phyloP scores from a whole-genome alignment of 2,797 vertebrate genomes.

The Phoebastria nigripes region DNA sequence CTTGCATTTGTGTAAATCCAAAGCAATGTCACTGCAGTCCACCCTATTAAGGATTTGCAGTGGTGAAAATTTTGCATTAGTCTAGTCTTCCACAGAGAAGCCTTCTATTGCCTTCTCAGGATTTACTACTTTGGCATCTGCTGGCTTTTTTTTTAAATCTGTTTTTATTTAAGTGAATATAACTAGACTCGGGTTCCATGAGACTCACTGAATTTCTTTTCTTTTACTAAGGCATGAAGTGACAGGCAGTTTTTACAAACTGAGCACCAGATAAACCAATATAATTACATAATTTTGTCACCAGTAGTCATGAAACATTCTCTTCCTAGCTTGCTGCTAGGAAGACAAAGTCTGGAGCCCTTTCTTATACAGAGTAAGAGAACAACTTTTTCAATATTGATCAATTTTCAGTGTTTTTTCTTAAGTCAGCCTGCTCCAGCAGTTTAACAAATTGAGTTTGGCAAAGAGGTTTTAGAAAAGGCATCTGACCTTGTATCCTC shows the following conservation, averaged over 20 bases:
- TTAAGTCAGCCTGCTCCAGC: background rate
- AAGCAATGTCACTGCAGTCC: background rate
- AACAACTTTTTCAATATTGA: background rate
- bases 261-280: background rate
- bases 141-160: background rate
- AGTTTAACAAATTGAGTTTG: background rate
- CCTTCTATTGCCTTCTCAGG: background rate
- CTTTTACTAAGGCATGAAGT: background rate
- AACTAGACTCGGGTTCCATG: background rate
- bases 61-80: conserved; percentile 40
- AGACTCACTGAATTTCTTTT: background rate
- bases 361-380: background rate
- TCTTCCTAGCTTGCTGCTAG: background rate
- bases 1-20: background rate
- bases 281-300: background rate
- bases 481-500: background rate
- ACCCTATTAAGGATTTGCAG: background rate
- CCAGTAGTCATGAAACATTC: background rate
- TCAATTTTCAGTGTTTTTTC: background rate
- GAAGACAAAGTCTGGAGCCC: background rate
- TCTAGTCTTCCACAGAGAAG: background rate
- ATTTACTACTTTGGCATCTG: conserved; percentile 33
- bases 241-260: background rate
- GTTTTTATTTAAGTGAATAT: background rate
- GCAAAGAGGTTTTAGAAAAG: background rate